Base-by-base conservation (phyloP, 2,888 invertebrate genomes). In the Nomada ferruginata region DNA sequence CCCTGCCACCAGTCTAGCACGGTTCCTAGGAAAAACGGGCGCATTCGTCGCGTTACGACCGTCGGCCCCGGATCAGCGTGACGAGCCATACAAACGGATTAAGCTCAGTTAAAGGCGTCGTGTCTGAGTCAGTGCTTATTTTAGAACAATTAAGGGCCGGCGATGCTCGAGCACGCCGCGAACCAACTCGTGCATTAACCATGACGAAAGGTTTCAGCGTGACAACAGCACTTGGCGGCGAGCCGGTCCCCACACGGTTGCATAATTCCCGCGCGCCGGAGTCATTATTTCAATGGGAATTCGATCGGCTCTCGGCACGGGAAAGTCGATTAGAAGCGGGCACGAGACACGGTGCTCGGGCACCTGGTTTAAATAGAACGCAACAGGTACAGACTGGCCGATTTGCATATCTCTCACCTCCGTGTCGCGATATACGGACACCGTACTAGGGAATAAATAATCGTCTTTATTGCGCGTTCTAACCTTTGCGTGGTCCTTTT, bases 111-210 rank as follows among this genome's bases (percentile, higher is more conserved):
- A 82, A 83, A 86, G 78, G 84, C 86, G 86, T 85, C 71, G 50
- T 9, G 73, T 10, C 59, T 86, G 90, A 90, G 85, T 90, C 90
- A 86, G 81, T 84, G 85, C 80, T 89, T 89, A 89, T 90, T 90
- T 90, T 89, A 86, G 90, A 90, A 84, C 85, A 88, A 90, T 90
- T 89, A 89, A 89, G 87, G 84, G 82, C 79, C 78, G 53, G 70
- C 80, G 23, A 23, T 36, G 66, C 20, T 26, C 60, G 66, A 15
- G 29, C 29, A 36, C 74, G 70, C 68, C 71, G 74, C 57, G 68
- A 61, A 69, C 52, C 76, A 66, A 44, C 75, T 75, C 79, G 79
- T 50, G 79, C 73, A 70, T 82, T 69, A 76, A 70, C 83, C 82
- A 47, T 63, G 83, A 76, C 82, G 82, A 76, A 84, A 84, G 73